Evolutionary conservation across 2,113 vertebrate genomes (phyloP).

Genomic region (Elephantulus edwardii): DNA sequence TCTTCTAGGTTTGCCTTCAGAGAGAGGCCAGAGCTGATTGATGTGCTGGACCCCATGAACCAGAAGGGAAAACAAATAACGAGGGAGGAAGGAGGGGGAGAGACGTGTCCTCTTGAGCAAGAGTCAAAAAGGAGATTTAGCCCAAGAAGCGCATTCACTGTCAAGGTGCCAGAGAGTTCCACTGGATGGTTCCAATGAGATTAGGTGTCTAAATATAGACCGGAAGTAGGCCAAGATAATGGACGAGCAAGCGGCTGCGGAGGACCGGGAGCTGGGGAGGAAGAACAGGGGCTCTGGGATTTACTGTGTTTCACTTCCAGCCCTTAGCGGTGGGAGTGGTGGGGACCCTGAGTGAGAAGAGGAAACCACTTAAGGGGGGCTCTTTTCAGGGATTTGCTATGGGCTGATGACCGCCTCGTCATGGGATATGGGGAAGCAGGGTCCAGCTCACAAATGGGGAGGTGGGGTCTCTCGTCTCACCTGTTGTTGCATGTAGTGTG

Average conservation of each 20-base stretch:
- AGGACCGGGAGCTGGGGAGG: neutral
- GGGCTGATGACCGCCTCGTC: neutral
- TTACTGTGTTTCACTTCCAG: neutral
- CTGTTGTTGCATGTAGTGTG: neutral
- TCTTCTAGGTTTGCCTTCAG: neutral
- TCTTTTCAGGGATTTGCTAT: neutral
- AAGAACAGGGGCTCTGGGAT: neutral
- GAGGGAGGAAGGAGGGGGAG: neutral
- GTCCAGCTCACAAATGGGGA: neutral
- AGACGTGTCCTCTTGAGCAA: neutral
- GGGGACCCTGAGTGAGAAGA: neutral
- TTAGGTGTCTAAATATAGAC: neutral
- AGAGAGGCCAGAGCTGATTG: neutral
- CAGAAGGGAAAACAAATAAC: neutral
- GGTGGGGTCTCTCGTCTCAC: accelerated
- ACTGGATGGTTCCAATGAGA: neutral
- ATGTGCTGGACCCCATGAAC: neutral
- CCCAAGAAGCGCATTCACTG: neutral
- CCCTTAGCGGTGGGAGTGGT: neutral
- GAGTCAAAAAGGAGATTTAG: constrained; percentile 22
- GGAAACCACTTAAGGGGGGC: neutral
- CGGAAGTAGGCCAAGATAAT: neutral
- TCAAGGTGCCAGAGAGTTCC: constrained; percentile 12
- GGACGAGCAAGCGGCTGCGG: neutral
- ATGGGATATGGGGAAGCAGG: neutral